Conservation (phyloP, 1,140 invertebrate genomes). For the Pissodes strobi region DNA sequence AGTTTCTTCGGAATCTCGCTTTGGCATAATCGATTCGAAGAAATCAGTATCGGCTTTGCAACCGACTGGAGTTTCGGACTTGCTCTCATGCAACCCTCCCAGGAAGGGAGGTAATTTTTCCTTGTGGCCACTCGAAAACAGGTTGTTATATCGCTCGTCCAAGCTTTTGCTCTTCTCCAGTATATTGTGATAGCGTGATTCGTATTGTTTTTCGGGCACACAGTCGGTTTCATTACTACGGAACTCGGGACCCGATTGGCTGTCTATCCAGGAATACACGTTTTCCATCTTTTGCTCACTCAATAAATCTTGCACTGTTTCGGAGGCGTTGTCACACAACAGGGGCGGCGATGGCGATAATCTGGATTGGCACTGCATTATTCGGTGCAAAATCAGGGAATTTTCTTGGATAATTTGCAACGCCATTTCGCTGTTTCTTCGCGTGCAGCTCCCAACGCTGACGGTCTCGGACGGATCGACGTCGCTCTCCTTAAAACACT, state of each 20-base stretch:
- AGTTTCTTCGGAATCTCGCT: background rate
- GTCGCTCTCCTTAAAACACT: constrained; percentile 38
- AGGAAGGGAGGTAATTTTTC: background rate
- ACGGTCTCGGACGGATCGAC: background rate
- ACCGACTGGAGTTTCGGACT: constrained; percentile 22
- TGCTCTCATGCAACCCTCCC: constrained; percentile 29
- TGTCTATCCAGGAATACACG: constrained; percentile 36
- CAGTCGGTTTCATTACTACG: background rate
- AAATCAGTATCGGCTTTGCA: background rate
- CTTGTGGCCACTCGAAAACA: constrained; percentile 33
- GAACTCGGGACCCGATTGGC: background rate
- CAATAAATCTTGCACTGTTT: no score
- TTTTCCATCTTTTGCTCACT: constrained; percentile 55
- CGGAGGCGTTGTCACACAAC: constrained; percentile 26
- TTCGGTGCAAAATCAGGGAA: constrained; percentile 75
- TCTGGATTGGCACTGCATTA: constrained; percentile 66
- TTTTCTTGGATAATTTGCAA: constrained; percentile 81
- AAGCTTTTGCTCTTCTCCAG: constrained; percentile 50
- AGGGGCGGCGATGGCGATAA: constrained; percentile 55
- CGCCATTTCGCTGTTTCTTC: constrained; percentile 71
- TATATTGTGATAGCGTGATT: constrained; percentile 50
- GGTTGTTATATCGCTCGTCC: constrained; percentile 50
- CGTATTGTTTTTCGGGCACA: constrained; percentile 11
- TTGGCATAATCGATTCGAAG: background rate
- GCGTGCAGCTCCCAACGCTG: constrained; percentile 42